A percentile compares a stretch with the other conserved stretches of the same genome.
Conservation (phyloP, 2,113 vertebrate species). For the Gnathonemus echidnorhynchus region DNA sequence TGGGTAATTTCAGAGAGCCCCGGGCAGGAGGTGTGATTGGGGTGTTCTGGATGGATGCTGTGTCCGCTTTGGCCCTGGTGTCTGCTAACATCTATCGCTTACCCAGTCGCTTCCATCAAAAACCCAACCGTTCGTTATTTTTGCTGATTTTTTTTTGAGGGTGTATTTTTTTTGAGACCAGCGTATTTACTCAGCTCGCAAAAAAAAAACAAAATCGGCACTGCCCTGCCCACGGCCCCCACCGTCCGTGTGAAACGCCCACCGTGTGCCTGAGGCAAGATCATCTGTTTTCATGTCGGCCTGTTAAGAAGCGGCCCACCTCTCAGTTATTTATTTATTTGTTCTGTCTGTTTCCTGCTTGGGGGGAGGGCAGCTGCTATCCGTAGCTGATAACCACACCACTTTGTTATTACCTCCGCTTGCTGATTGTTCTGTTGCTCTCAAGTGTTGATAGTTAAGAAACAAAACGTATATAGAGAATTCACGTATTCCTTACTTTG, state of each 20-base stretch:
- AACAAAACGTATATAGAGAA: background rate
- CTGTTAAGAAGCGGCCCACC: background rate
- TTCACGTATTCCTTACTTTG: background rate
- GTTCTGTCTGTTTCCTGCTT: background rate
- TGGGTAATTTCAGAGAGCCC: background rate
- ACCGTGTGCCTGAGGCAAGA: background rate
- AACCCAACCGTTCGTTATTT: background rate
- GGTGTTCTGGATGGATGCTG: constrained; percentile 20
- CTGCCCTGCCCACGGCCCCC: background rate
- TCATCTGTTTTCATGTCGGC: background rate
- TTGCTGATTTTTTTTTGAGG: background rate
- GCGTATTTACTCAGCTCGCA: background rate
- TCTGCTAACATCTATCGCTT: constrained; percentile 34
- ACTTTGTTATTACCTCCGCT: background rate
- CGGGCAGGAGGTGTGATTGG: background rate
- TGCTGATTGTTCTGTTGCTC: background rate
- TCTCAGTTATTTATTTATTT: background rate
- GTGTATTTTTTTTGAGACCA: background rate
- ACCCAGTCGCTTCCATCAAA: constrained; percentile 23
- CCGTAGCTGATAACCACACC: background rate
- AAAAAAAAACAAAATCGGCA: background rate
- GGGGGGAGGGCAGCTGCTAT: background rate
- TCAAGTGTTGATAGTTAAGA: background rate
- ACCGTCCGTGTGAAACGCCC: background rate
- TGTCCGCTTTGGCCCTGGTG: constrained; percentile 21